These are phyloP conservation scores for Hirudinaria manillensis DNA, from an alignment of 2,888 invertebrate species.

Conservation along the genomic window DNA sequence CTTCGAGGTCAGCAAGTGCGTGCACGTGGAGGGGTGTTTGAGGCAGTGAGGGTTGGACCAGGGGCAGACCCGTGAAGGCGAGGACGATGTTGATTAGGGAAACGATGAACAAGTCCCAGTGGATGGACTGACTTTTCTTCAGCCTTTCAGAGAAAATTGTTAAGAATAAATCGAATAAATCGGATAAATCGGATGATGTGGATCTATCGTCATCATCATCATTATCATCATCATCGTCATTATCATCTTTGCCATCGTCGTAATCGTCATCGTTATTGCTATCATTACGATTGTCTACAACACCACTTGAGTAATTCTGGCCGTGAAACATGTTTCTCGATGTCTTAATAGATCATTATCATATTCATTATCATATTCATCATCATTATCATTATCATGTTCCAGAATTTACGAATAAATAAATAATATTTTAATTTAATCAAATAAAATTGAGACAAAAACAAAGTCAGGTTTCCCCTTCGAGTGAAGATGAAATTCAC, in stretches of 20 bases:
- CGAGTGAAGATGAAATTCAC: too few species aligned
- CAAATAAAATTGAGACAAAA: too few species aligned
- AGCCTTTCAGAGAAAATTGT: slow-evolving; percentile 52
- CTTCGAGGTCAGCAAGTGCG: slow-evolving; percentile 62
- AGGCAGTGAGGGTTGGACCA: slow-evolving; percentile 62
- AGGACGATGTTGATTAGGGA: slow-evolving; percentile 60
- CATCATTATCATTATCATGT: neutral
- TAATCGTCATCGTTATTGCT: neutral
- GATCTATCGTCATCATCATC: neutral
- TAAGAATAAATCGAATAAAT: neutral
- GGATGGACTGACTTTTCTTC: slow-evolving; percentile 61
- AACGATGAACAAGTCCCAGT: slow-evolving; percentile 61
- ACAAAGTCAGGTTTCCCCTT: too few species aligned
- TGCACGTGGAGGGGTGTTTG: slow-evolving; percentile 62
- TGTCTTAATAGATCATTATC: neutral
- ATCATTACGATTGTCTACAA: neutral
- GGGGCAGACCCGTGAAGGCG: slow-evolving; percentile 59
- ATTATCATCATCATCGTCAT: slow-evolving; percentile 9
- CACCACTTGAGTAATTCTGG: neutral
- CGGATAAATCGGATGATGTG: neutral
- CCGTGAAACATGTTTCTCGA: too few species aligned
- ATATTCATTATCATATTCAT: neutral
- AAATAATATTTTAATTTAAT: too few species aligned
- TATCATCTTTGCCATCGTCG: neutral
- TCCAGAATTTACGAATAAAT: too few species aligned